Percentiles rank a stretch among this genome's conserved stretches.
phyloP scores from a whole-genome alignment of 1,140 invertebrate species.

The Neodiprion fabricii region DNA sequence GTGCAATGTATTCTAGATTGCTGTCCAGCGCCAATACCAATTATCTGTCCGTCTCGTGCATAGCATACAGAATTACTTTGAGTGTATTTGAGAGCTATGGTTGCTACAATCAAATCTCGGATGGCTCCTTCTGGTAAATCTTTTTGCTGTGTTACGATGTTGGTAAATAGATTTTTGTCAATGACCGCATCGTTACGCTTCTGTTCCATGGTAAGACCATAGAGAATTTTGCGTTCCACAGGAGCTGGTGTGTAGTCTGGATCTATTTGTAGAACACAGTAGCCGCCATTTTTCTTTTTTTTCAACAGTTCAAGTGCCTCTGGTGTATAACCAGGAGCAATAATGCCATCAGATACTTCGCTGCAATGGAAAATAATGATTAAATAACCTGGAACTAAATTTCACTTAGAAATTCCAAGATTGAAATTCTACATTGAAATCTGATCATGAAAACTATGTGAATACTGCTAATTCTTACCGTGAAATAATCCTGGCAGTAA shows the following conservation, averaged over 20 bases:
- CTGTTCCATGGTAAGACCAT: constrained; percentile 92
- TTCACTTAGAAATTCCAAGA: not conserved
- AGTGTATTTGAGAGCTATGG: constrained; percentile 96
- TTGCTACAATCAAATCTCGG: constrained; percentile 93
- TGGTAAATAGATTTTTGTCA: constrained; percentile 78
- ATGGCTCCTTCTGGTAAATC: constrained; percentile 78
- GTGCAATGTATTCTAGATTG: constrained; percentile 98
- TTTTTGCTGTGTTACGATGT: constrained; percentile 80
- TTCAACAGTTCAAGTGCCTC: constrained; percentile 88
- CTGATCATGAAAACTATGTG: not conserved
- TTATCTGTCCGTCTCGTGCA: constrained; percentile 89
- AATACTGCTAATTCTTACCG: constrained; percentile 44
- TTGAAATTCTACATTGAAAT: not conserved
- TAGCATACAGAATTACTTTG: constrained; percentile 98
- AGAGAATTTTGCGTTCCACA: constrained; percentile 87
- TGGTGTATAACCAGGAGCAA: constrained; percentile 88
- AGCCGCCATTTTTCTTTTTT: constrained; percentile 95
- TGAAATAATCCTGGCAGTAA: constrained; percentile 81
- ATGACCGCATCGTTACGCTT: constrained; percentile 90
- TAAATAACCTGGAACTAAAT: not conserved
- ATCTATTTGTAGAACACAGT: constrained; percentile 95
- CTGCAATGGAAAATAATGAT: constrained; percentile 27
- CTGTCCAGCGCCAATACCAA: constrained; percentile 97
- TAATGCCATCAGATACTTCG: constrained; percentile 95
- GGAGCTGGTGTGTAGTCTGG: constrained; percentile 80